These are phyloP conservation scores for Drosophila sturtevanti DNA, from an alignment of 1,140 invertebrate species.

Conservation along the genomic window DNA sequence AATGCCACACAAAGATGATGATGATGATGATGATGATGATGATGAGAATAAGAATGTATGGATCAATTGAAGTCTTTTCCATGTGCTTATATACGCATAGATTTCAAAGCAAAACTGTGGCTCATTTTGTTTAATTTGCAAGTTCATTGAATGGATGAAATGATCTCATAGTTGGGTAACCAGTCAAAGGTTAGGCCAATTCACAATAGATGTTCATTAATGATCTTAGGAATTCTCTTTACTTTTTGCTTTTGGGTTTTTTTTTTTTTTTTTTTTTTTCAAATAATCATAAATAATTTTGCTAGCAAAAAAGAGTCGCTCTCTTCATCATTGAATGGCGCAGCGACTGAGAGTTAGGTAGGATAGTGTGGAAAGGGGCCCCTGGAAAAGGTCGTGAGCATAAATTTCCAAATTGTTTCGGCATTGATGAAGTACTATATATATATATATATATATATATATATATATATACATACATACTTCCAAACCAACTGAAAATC, in stretches of 20 bases:
- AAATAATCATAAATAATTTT: constrained; percentile 22
- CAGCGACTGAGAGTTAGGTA: too few relatives aligned
- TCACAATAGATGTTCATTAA: constrained; percentile 67
- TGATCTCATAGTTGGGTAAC: constrained; percentile 32
- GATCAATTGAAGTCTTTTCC: not conserved
- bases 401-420: constrained; percentile 78
- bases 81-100: too few relatives aligned
- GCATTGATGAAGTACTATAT: constrained; percentile 14
- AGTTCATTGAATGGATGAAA: not conserved
- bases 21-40: too few relatives aligned
- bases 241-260: too few relatives aligned
- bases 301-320: not conserved
- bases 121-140: constrained; percentile 5
- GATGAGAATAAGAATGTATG: not conserved
- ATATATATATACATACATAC: not conserved
- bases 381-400: constrained; percentile 73
- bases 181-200: constrained; percentile 51
- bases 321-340: too few relatives aligned
- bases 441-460: not conserved
- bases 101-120: not conserved
- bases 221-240: constrained; percentile 43
- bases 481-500: not conserved
- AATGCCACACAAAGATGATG: not conserved
- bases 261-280: too few relatives aligned
- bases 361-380: constrained; percentile 36